phyloP scores from a whole-genome alignment of 2,888 invertebrate species.

The Quadriops clusia region DNA sequence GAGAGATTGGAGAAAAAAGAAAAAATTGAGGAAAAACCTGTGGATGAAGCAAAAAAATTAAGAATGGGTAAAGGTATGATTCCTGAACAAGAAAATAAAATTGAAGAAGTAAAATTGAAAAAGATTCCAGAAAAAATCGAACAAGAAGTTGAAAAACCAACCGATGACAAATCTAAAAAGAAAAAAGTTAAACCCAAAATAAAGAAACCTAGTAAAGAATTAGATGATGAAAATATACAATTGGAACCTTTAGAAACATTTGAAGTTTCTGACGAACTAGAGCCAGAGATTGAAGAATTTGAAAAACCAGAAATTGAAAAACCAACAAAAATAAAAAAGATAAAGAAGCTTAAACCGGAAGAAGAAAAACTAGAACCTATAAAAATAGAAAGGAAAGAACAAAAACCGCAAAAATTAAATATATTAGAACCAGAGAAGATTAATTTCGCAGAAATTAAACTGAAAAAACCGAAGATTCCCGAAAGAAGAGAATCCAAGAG shows the following conservation, averaged over 20 bases:
- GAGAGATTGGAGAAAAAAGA: too few relatives aligned
- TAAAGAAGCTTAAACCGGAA: slow-evolving; percentile 19
- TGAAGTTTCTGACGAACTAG: slow-evolving; percentile 21
- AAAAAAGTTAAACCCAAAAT: slow-evolving; percentile 15
- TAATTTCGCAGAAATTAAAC: slow-evolving; percentile 52
- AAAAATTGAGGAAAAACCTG: slow-evolving; percentile 13
- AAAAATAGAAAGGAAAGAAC: slow-evolving; percentile 48
- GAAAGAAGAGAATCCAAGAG: slow-evolving; percentile 25
- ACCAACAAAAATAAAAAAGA: slow-evolving; percentile 18
- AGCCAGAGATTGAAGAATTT: slow-evolving; percentile 14
- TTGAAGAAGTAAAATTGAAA: slow-evolving; percentile 27
- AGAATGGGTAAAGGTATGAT: slow-evolving; percentile 12
- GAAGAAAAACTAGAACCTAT: slow-evolving; percentile 35
- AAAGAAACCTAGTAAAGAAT: slow-evolving; percentile 25
- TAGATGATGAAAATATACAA: slow-evolving; percentile 26
- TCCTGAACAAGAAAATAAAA: slow-evolving; percentile 10
- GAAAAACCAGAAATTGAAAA: slow-evolving; percentile 18
- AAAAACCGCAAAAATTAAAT: slow-evolving; percentile 49
- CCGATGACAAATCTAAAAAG: slow-evolving; percentile 6
- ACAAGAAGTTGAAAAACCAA: slow-evolving; percentile 14
- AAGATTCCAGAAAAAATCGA: slow-evolving; percentile 29
- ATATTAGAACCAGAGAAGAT: slow-evolving; percentile 44
- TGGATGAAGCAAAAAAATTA: slow-evolving; percentile 12
- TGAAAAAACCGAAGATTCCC: slow-evolving; percentile 37
- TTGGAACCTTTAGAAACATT: slow-evolving; percentile 31